Conservation (phyloP, 2,113 vertebrate species). For the Galemys pyrenaicus region DNA sequence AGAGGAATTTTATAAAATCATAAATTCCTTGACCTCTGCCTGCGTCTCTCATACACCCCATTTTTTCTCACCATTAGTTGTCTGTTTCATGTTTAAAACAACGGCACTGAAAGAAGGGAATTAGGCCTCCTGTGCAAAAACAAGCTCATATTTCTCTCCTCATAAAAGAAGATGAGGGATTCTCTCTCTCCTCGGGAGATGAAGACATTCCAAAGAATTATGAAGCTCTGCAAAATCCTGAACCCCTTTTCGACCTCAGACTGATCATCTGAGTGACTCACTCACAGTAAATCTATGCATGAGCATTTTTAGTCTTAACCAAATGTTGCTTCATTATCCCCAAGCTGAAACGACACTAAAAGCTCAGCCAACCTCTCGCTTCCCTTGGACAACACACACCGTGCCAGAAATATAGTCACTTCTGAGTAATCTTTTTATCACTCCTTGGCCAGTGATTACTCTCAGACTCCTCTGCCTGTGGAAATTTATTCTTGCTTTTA, state of each 20-base stretch:
- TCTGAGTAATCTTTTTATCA: not conserved
- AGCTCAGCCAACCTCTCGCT: not conserved
- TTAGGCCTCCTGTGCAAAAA: not conserved
- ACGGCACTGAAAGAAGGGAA: not conserved
- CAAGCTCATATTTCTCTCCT: not conserved
- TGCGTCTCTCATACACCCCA: not conserved
- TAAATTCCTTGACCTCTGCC: not conserved
- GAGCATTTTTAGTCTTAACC: constrained; percentile 36
- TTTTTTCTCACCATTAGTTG: not conserved
- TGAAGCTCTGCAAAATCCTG: constrained; percentile 8
- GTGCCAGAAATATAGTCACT: not conserved
- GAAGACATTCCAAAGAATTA: constrained; percentile 1
- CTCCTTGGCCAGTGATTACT: not conserved
- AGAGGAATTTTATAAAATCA: not conserved
- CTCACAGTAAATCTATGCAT: constrained; percentile 26
- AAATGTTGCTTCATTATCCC: constrained; percentile 45
- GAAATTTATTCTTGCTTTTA: not conserved
- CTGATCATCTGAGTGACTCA: not conserved
- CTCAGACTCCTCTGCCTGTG: not conserved
- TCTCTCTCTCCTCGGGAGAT: not conserved
- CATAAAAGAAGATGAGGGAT: not conserved
- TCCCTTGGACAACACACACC: not conserved
- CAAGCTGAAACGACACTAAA: not conserved
- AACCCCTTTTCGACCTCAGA: constrained; percentile 7
- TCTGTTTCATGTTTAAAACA: constrained; percentile 26